phyloP scores from a whole-genome alignment of 2,113 vertebrate species.

The Anas platyrhynchos region DNA sequence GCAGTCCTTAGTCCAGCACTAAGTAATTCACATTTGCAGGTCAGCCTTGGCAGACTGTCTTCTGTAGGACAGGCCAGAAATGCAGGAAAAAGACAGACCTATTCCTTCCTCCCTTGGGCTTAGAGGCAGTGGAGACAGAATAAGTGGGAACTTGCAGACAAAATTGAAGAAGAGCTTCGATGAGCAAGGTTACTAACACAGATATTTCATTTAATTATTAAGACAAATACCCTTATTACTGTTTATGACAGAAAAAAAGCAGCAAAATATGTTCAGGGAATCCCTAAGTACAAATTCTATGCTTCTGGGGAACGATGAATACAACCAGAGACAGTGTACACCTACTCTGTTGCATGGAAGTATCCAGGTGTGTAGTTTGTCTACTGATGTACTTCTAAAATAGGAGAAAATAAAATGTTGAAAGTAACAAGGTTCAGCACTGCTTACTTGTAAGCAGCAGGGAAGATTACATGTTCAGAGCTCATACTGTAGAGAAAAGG shows the following conservation, averaged over 20 bases:
- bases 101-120: not conserved
- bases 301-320: not conserved
- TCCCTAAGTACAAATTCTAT: not conserved
- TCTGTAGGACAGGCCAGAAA: not conserved
- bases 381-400: not conserved
- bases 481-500: not conserved
- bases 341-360: not conserved
- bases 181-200: not conserved
- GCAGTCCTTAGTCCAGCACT: not conserved
- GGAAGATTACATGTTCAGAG: not conserved
- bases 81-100: not conserved
- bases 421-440: not conserved
- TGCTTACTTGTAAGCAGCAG: not conserved
- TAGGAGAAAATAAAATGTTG: not conserved
- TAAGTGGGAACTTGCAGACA: not conserved
- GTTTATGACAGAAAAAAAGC: not conserved
- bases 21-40: not conserved
- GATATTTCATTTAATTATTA: not conserved
- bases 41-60: not conserved
- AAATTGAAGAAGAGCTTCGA: not conserved
- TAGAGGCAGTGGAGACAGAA: not conserved
- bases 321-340: not conserved
- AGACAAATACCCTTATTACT: not conserved
- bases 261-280: not conserved
- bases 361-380: not conserved